phyloP scores from a whole-genome alignment of 2,113 vertebrate genomes.

The Oryzias melastigma region DNA sequence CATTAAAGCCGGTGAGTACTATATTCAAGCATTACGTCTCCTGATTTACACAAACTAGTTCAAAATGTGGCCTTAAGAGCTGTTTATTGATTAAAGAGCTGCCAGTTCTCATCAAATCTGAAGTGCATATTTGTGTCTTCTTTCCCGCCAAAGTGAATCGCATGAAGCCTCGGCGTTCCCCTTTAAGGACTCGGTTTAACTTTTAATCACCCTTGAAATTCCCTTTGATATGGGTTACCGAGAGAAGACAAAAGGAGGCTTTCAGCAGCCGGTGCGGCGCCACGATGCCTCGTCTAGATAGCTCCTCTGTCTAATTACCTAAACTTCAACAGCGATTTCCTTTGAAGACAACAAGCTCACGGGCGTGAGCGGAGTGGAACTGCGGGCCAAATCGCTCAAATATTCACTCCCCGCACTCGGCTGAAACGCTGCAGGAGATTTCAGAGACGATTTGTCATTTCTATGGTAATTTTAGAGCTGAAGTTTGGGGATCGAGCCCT shows the following conservation, averaged over 20 bases:
- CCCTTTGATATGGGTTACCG: constrained; percentile 60
- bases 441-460: constrained; percentile 57
- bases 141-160: constrained; percentile 5
- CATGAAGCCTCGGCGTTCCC: constrained; percentile 17
- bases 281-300: constrained; percentile 56
- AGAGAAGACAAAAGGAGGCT: constrained; percentile 39
- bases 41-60: not conserved
- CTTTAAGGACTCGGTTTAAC: constrained; percentile 61
- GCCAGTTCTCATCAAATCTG: not conserved
- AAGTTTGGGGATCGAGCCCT: constrained; percentile 44
- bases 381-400: constrained; percentile 48
- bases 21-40: not conserved
- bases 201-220: constrained; percentile 71
- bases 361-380: constrained; percentile 56
- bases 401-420: constrained; percentile 44
- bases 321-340: constrained; percentile 60
- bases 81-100: not conserved
- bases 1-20: not conserved
- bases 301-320: constrained; percentile 66
- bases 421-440: constrained; percentile 52
- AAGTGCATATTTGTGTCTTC: not conserved
- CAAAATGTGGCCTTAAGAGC: not conserved
- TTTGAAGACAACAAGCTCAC: constrained; percentile 62
- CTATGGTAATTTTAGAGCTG: constrained; percentile 51
- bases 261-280: constrained; percentile 35